phyloP scores from a whole-genome alignment of 1,140 invertebrate species.

The Atta cephalotes region DNA sequence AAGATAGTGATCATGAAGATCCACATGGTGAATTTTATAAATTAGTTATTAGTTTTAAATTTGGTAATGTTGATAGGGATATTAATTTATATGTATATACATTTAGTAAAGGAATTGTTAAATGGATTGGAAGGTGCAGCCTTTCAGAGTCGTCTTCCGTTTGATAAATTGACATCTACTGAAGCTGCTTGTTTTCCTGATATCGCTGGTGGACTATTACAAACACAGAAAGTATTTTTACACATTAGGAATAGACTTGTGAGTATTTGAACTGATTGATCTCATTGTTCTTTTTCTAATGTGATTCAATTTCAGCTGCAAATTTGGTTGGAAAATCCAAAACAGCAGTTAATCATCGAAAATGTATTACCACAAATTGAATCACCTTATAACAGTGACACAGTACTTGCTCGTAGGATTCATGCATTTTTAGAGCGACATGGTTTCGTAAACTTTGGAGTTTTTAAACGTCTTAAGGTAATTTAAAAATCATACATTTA shows the following conservation, averaged over 20 bases:
- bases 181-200: conserved; percentile 98
- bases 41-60: conserved; percentile 9
- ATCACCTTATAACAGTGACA: conserved; percentile 96
- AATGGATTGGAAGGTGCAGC: conserved; percentile 95
- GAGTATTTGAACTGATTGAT: conserved; percentile 71
- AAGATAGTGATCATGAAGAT: conserved; percentile 85
- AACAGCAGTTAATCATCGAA: conserved; percentile 95
- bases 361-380: conserved; percentile 94
- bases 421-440: conserved; percentile 98
- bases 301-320: conserved; percentile 89
- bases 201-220: conserved; percentile 92
- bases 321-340: conserved; percentile 98
- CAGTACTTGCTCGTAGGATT: conserved; percentile 92
- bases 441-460: conserved; percentile 99
- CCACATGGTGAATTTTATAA: conserved; percentile 79
- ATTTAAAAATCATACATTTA: conserved; percentile 44
- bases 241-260: conserved; percentile 96
- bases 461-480: conserved; percentile 95
- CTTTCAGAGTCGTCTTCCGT: conserved; percentile 96
- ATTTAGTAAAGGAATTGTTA: conserved; percentile 83
- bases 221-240: conserved; percentile 96
- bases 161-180: conserved; percentile 97
- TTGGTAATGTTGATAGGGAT: not conserved
- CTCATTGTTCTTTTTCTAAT: conserved; percentile 2
- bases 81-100: conserved; percentile 78